phyloP scores from a whole-genome alignment of 2,888 invertebrate species.

The Melinaea marsaeus region DNA sequence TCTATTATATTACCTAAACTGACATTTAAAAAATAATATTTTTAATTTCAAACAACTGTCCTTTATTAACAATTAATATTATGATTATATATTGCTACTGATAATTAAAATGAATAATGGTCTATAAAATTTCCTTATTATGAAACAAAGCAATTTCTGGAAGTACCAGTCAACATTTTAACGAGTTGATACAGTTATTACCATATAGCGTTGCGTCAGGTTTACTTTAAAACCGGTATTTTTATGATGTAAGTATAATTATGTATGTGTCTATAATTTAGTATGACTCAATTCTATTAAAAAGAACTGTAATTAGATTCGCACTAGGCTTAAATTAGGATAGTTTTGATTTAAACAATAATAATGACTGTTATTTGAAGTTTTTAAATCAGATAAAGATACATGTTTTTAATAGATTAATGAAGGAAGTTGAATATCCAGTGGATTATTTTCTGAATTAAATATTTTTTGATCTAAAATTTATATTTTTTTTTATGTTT shows the following conservation, averaged over 20 bases:
- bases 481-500: too few species aligned
- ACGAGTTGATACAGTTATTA: conserved; percentile 15
- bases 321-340: conserved; percentile 19
- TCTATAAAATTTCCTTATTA: not conserved
- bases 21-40: too few species aligned
- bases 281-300: conserved; percentile 22
- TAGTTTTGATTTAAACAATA: conserved; percentile 10
- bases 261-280: conserved; percentile 20
- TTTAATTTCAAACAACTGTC: too few species aligned
- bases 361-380: not conserved
- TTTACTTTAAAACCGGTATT: conserved; percentile 14
- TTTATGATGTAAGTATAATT: conserved; percentile 21
- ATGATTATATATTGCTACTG: too few species aligned
- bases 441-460: too few species aligned
- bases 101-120: too few species aligned
- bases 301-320: conserved; percentile 15
- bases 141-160: conserved; percentile 11
- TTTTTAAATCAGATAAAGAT: not conserved
- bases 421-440: too few species aligned
- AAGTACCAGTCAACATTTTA: conserved; percentile 12
- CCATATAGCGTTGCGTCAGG: conserved; percentile 15
- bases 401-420: too few species aligned
- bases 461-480: too few species aligned
- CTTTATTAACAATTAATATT: too few species aligned
- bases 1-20: too few species aligned